Evolutionary conservation across 1,140 invertebrate genomes (phyloP).

Genomic region (Ostrea denselamellosa): DNA sequence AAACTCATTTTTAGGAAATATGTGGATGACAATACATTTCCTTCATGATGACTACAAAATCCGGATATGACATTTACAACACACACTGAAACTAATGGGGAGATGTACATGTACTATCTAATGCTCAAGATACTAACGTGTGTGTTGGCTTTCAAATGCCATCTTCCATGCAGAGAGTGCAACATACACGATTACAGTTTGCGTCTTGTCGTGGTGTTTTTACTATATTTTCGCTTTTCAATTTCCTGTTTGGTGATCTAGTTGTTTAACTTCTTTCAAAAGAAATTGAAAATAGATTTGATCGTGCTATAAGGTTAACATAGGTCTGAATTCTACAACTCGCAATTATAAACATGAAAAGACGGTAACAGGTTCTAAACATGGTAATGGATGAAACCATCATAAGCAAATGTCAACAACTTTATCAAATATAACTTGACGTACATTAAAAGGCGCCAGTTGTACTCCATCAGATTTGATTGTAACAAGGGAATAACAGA

Average conservation of each 20-base stretch:
- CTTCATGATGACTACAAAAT: no score
- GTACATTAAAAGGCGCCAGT: neutral
- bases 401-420: conserved; percentile 1
- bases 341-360: neutral
- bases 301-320: neutral
- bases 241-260: neutral
- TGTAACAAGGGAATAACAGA: no score
- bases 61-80: no score
- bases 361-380: neutral
- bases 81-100: neutral
- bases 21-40: no score
- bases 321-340: neutral
- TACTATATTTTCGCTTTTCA: neutral
- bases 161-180: neutral
- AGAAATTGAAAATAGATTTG: neutral
- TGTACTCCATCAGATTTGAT: neutral
- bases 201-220: no score
- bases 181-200: neutral
- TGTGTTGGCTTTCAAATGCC: neutral
- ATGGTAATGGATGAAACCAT: conserved; percentile 7
- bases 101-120: neutral
- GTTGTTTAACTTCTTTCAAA: neutral
- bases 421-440: neutral
- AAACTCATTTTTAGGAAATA: no score
- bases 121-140: neutral